These are phyloP conservation scores for Zootoca vivipara DNA, from an alignment of 2,113 vertebrate genomes.

Conservation along the genomic window DNA sequence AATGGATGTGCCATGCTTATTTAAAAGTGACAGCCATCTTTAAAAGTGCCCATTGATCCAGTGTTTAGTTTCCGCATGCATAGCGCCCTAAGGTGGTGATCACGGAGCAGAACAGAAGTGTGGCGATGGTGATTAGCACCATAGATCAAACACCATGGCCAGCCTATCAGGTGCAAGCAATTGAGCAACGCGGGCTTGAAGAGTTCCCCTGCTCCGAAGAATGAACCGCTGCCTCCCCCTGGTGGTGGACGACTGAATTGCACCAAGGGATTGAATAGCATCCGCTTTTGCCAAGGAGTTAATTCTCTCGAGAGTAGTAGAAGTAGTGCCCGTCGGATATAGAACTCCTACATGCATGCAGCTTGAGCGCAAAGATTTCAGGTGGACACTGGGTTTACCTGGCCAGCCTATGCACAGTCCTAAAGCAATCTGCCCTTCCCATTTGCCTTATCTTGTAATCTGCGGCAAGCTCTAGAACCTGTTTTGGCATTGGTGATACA, in stretches of 20 bases:
- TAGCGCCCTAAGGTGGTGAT: not conserved
- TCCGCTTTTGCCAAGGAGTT: not conserved
- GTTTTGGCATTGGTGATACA: not conserved
- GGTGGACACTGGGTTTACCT: not conserved
- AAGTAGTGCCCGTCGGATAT: not conserved
- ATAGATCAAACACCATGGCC: not conserved
- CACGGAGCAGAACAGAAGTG: too few relatives aligned
- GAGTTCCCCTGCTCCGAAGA: not conserved
- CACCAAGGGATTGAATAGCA: not conserved
- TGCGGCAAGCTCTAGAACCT: constrained; percentile 34
- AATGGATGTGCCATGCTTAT: not conserved
- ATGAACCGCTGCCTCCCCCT: constrained; percentile 1
- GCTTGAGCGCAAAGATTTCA: not conserved
- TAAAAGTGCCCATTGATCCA: not conserved
- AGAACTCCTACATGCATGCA: not conserved
- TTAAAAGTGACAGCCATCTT: not conserved
- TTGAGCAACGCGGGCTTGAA: not conserved
- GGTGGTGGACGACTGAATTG: not conserved
- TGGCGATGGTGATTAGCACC: too few relatives aligned
- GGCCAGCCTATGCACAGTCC: not conserved
- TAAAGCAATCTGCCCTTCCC: constrained; percentile 31
- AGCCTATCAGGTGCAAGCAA: not conserved
- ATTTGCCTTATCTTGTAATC: constrained; percentile 48
- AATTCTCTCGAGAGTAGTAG: too few relatives aligned
- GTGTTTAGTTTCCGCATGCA: not conserved